phyloP scores from a whole-genome alignment of 2,888 invertebrate genomes.

The Dasysyrphus tricinctus region DNA sequence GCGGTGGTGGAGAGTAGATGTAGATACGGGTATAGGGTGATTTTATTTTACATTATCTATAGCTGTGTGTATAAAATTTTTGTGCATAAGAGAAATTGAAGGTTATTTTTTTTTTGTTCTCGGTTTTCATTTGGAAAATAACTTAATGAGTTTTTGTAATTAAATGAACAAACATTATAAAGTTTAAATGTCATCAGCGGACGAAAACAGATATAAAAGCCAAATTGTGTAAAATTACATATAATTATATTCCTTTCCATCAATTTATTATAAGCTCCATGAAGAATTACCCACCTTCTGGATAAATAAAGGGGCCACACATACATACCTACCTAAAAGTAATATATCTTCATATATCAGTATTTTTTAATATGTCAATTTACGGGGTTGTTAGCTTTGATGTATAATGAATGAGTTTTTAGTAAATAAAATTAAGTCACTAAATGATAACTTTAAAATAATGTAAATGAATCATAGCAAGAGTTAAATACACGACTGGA shows the following conservation, averaged over 20 bases:
- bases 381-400: not conserved
- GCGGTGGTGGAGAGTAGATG: not conserved
- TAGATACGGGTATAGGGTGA: not conserved
- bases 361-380: not conserved
- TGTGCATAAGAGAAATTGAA: not conserved
- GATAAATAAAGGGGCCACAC: not conserved
- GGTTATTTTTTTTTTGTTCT: not conserved
- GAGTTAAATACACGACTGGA: no score
- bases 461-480: no score
- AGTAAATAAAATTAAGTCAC: constrained; percentile 3
- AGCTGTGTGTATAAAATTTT: not conserved
- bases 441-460: no score
- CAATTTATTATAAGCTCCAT: not conserved
- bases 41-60: constrained; percentile 3
- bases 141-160: constrained; percentile 54
- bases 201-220: constrained; percentile 14
- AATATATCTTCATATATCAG: no score
- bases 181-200: constrained; percentile 30
- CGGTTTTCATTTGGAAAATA: constrained; percentile 12
- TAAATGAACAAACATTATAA: constrained; percentile 28
- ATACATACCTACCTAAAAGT: no score
- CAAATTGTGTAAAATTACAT: constrained; percentile 37
- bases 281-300: not conserved
- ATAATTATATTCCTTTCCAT: constrained; percentile 32
- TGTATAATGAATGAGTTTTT: constrained; percentile 2